A percentile compares a stretch with the other conserved stretches of the same genome.
Evolutionary conservation across 2,888 invertebrate genomes (phyloP).

Genomic region (Gryllus longicercus): DNA sequence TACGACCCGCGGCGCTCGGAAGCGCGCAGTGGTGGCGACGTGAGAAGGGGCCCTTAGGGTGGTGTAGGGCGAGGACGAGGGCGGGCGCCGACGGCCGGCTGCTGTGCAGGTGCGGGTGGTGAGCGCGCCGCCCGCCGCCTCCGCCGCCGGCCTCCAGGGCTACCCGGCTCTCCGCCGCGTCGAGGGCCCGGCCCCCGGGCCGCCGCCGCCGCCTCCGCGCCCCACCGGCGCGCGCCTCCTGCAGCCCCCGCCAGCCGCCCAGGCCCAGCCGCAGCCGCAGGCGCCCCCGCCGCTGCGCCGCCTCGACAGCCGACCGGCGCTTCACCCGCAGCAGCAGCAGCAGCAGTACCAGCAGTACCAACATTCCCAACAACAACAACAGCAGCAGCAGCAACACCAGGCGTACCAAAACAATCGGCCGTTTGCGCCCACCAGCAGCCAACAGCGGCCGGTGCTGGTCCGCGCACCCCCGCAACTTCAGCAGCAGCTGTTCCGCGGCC

Average conservation of each 20-base stretch:
- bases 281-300: conserved; percentile 26
- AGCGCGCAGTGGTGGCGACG: too few species aligned
- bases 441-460: neutral
- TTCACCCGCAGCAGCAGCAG: conserved; percentile 3
- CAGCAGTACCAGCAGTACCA: conserved; percentile 22
- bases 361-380: conserved; percentile 22
- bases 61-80: neutral
- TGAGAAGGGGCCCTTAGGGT: too few species aligned
- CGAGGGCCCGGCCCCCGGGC: conserved; percentile 20
- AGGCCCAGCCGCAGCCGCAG: conserved; percentile 34
- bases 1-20: too few species aligned
- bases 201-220: conserved; percentile 2
- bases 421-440: neutral
- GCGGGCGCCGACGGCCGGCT: neutral
- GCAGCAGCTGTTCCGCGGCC: neutral
- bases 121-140: conserved; percentile 11
- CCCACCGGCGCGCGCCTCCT: conserved; percentile 30
- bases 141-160: conserved; percentile 21
- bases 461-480: neutral
- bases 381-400: conserved; percentile 33
- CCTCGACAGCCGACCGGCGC: conserved; percentile 30
- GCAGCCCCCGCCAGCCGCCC: conserved; percentile 23
- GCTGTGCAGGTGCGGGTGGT: neutral
- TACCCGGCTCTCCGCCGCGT: conserved; percentile 19
- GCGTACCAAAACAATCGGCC: conserved; percentile 3